These are phyloP conservation scores for Orthosia incerta DNA, from an alignment of 2,888 invertebrate species.

Conservation along the genomic window DNA sequence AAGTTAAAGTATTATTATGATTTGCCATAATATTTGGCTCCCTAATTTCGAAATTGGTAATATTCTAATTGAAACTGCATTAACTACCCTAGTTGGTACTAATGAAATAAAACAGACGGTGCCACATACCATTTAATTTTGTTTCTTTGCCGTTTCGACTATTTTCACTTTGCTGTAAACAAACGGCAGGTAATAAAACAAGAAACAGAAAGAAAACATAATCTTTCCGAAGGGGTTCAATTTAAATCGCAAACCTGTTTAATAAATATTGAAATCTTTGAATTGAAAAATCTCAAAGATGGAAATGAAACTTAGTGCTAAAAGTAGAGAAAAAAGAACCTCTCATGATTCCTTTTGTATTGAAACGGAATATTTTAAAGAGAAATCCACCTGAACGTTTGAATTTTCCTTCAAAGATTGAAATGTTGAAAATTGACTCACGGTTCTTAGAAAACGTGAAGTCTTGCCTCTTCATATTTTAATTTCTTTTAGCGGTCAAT, in stretches of 20 bases:
- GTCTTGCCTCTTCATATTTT: conserved; percentile 7
- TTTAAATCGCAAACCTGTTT: conserved; percentile 9
- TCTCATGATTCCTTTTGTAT: conserved; percentile 33
- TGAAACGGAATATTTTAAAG: conserved; percentile 50
- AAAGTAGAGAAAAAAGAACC: conserved; percentile 41
- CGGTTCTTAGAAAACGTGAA: conserved; percentile 8
- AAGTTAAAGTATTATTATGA: too few species aligned
- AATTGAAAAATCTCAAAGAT: conserved; percentile 15
- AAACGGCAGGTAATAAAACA: neutral
- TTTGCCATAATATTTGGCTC: too few species aligned
- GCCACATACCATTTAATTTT: too few species aligned
- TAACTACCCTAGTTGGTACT: neutral
- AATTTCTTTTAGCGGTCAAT: neutral
- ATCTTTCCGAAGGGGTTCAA: neutral
- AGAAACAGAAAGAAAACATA: neutral
- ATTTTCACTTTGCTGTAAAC: neutral
- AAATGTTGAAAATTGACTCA: conserved; percentile 37
- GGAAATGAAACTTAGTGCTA: conserved; percentile 37
- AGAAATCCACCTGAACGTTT: conserved; percentile 28
- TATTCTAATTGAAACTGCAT: too few species aligned
- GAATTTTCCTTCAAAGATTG: conserved; percentile 29
- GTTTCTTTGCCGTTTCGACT: neutral
- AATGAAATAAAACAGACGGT: neutral
- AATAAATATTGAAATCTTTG: conserved; percentile 31
- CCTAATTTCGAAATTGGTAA: too few species aligned